Evolutionary conservation across 1,140 invertebrate genomes (phyloP), one percentile per base, ranked within the genome.

Genomic region (Papilio helenus): DNA sequence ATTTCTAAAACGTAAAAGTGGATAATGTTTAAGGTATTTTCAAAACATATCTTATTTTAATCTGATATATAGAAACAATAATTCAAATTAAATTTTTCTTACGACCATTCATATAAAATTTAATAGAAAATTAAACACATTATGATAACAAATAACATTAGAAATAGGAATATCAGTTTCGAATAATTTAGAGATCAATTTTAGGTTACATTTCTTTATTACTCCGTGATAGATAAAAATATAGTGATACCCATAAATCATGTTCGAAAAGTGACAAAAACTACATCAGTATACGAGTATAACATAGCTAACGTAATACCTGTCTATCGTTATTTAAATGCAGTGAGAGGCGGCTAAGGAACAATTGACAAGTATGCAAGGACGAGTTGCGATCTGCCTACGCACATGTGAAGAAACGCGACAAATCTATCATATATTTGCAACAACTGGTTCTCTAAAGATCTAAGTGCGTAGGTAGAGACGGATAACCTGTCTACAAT

Each of bases 311-410:
- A 34, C 61, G 26, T 4, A 18, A 65, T 14, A 68, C 34, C 61
- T 65, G 3, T 65, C 2, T 12, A 18, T 65, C 10, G 1, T 29
- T 68, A 16, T 29, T 65, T 26, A 29, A 1, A 61, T 2, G 7
- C 26, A 26, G 61, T 68, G 61, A 68, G 26, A 68, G 61, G 58
- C 23, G 9, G 3, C 20, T 61, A 26, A 29, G 23, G 9, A 61
- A 26, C 61, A 29, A 68, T 68, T 34, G 61, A 68, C 61, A 68
- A 68, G 26, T 61, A 61, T 61, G 58, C 61, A 68, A 68, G 61
- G 61, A 29, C 61, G 14, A 29, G n/a, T 61, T 61, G n/a, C 23
- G 20, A 61, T 58, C 61, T 68, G 26, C 61, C 61, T 68, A 68
- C 61, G 61, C 26, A 29, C 61, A 34, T 34, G 18, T 29, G 14